These are phyloP conservation scores for Echiichthys vipera DNA, from an alignment of 2,797 vertebrate species.

Conservation along the genomic window DNA sequence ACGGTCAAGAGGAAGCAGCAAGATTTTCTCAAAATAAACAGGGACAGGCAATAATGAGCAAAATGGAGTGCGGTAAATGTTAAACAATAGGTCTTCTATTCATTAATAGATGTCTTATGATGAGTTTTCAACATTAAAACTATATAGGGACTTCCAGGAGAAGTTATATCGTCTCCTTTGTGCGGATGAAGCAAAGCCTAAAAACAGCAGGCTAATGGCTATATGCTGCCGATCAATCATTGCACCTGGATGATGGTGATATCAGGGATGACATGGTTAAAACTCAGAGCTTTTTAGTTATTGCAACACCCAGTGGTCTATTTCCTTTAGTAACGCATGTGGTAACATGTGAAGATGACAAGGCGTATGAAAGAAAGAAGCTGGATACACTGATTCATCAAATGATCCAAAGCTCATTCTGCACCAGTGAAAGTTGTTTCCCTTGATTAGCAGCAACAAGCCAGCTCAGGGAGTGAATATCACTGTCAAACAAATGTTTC, in stretches of 20 bases:
- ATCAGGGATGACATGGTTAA: slow-evolving; percentile 1
- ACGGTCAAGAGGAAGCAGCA: slow-evolving; percentile 47
- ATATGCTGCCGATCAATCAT: not conserved
- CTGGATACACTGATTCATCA: slow-evolving; percentile 47
- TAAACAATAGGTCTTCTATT: slow-evolving; percentile 9
- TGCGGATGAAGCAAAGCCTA: not conserved
- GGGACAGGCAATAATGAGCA: not conserved
- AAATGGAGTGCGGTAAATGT: not conserved
- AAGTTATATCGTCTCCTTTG: not conserved
- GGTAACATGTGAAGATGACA: slow-evolving; percentile 10
- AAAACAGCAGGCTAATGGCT: not conserved
- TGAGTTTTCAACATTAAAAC: not conserved
- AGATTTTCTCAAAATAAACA: slow-evolving; percentile 46
- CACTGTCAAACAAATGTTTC: slow-evolving; percentile 1
- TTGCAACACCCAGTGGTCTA: slow-evolving; percentile 3
- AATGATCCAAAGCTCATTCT: slow-evolving; percentile 7
- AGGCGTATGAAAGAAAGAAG: slow-evolving; percentile 33
- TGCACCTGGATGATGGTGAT: not conserved
- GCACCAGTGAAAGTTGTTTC: slow-evolving; percentile 27
- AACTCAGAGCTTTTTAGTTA: not conserved
- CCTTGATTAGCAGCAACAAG: not conserved
- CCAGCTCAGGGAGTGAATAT: not conserved
- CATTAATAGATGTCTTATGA: not conserved
- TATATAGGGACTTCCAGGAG: not conserved
- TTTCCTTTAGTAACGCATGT: slow-evolving; percentile 11